phyloP scores from a whole-genome alignment of 2,797 vertebrate genomes.

The Tragopan temminckii region DNA sequence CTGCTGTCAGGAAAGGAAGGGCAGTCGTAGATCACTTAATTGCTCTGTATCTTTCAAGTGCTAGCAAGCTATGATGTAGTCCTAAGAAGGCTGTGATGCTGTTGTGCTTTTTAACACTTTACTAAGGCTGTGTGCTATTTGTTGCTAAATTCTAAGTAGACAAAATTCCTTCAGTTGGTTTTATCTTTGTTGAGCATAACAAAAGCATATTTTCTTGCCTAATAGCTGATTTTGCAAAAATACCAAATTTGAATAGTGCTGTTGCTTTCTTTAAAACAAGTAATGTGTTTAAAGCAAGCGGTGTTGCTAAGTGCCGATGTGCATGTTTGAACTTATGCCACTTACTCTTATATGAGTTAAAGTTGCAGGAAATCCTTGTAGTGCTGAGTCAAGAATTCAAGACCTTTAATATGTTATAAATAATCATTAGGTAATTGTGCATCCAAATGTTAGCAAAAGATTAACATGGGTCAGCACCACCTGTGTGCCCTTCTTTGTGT shows the following conservation, averaged over 20 bases:
- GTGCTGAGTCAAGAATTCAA: background rate
- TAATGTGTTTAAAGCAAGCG: too few relatives aligned
- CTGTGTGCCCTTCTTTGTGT: too few relatives aligned
- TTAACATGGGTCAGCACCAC: background rate
- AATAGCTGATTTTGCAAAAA: background rate
- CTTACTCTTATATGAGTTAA: background rate
- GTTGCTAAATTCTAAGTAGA: background rate
- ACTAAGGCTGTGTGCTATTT: background rate
- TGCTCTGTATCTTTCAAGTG: constrained; percentile 18
- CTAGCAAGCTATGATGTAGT: constrained; percentile 21
- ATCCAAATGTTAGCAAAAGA: background rate
- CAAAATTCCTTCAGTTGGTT: background rate
- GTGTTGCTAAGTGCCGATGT: background rate
- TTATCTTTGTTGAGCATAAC: background rate
- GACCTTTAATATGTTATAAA: background rate
- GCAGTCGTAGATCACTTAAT: constrained; percentile 37
- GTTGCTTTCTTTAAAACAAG: background rate
- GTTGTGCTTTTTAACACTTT: background rate
- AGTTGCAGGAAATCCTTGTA: background rate
- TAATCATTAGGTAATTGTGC: background rate
- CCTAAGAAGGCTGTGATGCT: background rate
- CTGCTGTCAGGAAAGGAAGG: constrained; percentile 47
- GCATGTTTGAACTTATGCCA: background rate
- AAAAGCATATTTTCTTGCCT: background rate
- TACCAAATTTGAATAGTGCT: background rate